phyloP scores from a whole-genome alignment of 1,140 invertebrate genomes.

The Asobara japonica region DNA sequence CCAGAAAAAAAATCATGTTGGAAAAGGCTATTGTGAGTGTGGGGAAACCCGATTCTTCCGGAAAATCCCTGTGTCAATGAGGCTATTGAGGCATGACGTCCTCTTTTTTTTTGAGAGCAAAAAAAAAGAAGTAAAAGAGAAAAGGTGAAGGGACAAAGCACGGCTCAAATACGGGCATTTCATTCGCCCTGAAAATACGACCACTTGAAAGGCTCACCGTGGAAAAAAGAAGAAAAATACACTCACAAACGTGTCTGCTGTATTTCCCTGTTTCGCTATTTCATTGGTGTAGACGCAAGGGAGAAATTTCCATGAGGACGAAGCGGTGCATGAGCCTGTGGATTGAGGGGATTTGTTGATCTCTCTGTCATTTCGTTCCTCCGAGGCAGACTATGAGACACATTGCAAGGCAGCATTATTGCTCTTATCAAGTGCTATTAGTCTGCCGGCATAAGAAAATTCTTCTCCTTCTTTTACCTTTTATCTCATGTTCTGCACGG shows the following conservation, averaged over 20 bases:
- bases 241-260: background rate
- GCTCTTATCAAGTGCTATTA: background rate
- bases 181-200: conserved; percentile 32
- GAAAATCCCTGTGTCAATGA: conserved; percentile 11
- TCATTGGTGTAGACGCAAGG: background rate
- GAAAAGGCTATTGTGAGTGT: background rate
- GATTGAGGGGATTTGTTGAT: background rate
- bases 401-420: background rate
- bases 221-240: background rate
- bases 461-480: background rate
- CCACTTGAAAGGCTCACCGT: conserved; percentile 1
- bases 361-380: conserved; percentile 8
- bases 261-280: background rate
- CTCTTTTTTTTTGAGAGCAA: background rate
- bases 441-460: background rate
- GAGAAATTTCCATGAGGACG: background rate
- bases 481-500: background rate
- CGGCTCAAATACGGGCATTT: conserved; percentile 11
- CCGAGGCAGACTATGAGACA: background rate
- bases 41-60: conserved; percentile 14
- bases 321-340: background rate
- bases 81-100: conserved; percentile 8
- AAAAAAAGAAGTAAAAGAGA: conserved; percentile 11
- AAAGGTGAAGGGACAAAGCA: conserved; percentile 2
- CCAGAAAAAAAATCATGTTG: background rate